Base-by-base conservation (phyloP, 2,888 invertebrate species). In the Eledona agricola region DNA sequence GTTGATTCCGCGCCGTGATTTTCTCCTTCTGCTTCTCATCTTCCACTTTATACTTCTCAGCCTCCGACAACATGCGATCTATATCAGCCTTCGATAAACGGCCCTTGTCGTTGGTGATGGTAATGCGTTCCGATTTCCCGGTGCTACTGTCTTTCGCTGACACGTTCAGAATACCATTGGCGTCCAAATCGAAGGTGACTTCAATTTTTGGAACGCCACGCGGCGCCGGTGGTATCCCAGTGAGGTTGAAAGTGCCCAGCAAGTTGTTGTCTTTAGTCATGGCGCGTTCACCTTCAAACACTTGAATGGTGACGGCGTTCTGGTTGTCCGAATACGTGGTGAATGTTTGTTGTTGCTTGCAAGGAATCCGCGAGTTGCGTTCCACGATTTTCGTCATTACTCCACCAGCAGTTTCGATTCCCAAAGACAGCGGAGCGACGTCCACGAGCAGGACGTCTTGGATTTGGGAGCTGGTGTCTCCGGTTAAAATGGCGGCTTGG, bases 291-390 rank as follows among this genome's bases (percentile, higher is more conserved):
- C 93, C 92, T 77, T 93, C 93, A 67, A 86, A 91, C 1, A 92
- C 88, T 78, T 90, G 89, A 64, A 94, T 92, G 19, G 90, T 87
- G 0, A 94, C 93, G 23, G 90, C 91, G 10, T 90, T 88, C 72
- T 96, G 96, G 69, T 95, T 95, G 76, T 96, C 95, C 7, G 91
- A 80, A 72, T 94, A 95, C 0, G 96, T 96, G 2, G 94, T 92
- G 72, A 96, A 96, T 0, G 84, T 86, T 61, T 84, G 83, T 62
- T 88, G 88, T 64, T 90, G 88, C 58, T 88, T 88, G 65, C 85
- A 89, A 1, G 91, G 91, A 69, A 92, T 91, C 51, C 89, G 82
- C 0, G 88, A 83, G 68, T 92, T 92, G 61, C 93, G 83, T 69
- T 91, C 89, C 11, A 93, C 87, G n/a, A 93, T 78, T 54, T 88